Conservation (phyloP, 2,113 vertebrate genomes). For the Campylomormyrus numenius region DNA sequence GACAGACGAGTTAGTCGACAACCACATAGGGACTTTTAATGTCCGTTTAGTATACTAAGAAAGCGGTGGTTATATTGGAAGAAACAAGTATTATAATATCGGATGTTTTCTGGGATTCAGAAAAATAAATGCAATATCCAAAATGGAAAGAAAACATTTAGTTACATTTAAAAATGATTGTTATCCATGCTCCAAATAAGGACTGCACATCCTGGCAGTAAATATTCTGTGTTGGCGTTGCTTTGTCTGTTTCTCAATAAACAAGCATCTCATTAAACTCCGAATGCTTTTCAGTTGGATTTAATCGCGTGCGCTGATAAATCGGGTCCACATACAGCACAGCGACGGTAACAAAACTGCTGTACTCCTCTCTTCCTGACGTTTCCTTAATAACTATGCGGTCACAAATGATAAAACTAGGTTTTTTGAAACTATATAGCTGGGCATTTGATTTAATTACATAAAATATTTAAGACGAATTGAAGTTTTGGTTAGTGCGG, state of each 20-base stretch:
- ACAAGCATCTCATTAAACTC: constrained; percentile 8
- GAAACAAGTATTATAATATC: not conserved
- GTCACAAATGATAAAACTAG: not conserved
- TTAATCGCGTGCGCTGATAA: not conserved
- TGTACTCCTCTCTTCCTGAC: not conserved
- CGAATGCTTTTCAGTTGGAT: not conserved
- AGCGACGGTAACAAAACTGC: not conserved
- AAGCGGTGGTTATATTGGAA: not conserved
- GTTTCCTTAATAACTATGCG: not conserved
- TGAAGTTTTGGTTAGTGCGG: not conserved
- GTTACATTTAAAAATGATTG: not conserved
- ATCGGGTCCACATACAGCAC: not conserved
- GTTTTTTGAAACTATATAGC: not conserved
- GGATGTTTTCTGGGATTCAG: not conserved
- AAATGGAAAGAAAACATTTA: not conserved
- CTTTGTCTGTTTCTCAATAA: constrained; percentile 12
- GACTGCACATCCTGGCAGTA: not conserved
- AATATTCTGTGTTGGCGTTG: not conserved
- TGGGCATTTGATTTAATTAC: not conserved
- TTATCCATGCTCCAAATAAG: not conserved
- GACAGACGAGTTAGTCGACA: not conserved
- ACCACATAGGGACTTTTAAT: not conserved
- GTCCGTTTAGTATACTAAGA: not conserved
- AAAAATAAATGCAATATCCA: not conserved
- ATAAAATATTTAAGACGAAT: not conserved